Percentiles rank a stretch among this genome's conserved stretches.
phyloP scores from a whole-genome alignment of 1,140 invertebrate species.

The Marisa cornuarietis region DNA sequence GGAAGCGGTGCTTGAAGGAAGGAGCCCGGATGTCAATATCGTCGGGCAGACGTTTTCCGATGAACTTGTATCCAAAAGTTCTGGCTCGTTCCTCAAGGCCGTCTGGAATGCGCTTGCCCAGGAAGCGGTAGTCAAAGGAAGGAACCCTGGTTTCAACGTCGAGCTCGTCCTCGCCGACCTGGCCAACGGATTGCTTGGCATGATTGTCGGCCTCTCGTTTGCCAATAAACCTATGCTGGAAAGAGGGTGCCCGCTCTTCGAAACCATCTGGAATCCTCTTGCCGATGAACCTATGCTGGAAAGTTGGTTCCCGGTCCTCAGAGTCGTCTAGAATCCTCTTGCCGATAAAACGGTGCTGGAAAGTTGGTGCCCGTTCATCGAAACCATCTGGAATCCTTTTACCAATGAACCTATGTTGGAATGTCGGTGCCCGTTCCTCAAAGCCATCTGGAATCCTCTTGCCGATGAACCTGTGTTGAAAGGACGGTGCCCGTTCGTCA shows the following conservation, averaged over 20 bases:
- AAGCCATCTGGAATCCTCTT: constrained; percentile 23
- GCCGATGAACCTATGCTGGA: constrained; percentile 19
- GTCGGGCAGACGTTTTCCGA: constrained; percentile 24
- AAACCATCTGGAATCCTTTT: constrained; percentile 18
- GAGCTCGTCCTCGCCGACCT: background rate
- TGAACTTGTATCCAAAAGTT: constrained; percentile 26
- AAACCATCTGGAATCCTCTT: constrained; percentile 12
- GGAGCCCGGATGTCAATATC: background rate
- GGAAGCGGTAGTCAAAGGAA: constrained; percentile 23
- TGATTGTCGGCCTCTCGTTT: background rate
- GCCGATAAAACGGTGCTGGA: constrained; percentile 28
- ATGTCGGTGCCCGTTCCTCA: constrained; percentile 17
- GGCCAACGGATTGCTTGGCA: constrained; percentile 4
- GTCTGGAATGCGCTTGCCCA: constrained; percentile 22
- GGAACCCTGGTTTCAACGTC: background rate
- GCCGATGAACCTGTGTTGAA: constrained; percentile 26
- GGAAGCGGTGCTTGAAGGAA: background rate
- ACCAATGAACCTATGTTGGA: constrained; percentile 26
- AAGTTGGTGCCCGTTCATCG: constrained; percentile 16
- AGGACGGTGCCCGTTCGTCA: constrained; percentile 9
- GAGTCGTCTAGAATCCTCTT: constrained; percentile 11
- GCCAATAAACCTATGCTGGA: constrained; percentile 8
- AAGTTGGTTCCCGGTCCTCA: constrained; percentile 2
- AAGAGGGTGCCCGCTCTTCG: background rate
- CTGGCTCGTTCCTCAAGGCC: background rate